phyloP scores from a whole-genome alignment of 2,797 vertebrate species.

The Tauraco hartlaubi region DNA sequence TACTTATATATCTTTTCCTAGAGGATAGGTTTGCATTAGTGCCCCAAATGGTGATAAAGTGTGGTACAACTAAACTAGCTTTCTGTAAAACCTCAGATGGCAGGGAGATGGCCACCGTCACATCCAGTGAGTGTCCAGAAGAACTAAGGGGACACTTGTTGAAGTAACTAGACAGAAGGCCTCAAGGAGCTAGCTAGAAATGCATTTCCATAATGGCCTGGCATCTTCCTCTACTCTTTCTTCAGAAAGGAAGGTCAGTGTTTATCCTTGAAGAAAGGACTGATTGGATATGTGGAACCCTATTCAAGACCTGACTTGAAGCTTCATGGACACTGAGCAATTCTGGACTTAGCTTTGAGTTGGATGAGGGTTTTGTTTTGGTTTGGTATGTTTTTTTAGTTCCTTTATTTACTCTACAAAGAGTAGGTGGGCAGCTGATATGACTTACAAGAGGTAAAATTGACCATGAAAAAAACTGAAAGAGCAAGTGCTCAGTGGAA shows the following conservation, averaged over 20 bases:
- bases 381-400: neutral
- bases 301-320: neutral
- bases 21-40: neutral
- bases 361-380: neutral
- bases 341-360: neutral
- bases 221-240: neutral
- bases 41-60: neutral
- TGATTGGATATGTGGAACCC: neutral
- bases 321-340: neutral
- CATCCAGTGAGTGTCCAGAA: neutral
- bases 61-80: neutral
- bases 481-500: neutral
- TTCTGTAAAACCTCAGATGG: neutral
- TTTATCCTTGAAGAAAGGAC: neutral
- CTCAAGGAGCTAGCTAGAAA: neutral
- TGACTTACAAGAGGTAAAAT: neutral
- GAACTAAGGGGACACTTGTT: neutral
- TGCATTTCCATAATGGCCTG: neutral
- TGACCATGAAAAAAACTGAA: neutral
- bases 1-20: neutral
- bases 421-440: neutral
- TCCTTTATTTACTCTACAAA: neutral
- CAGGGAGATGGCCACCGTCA: neutral
- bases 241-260: neutral
- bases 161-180: neutral